These are phyloP conservation scores for Bursaphelenchus mucronatus DNA, from an alignment of 1,140 invertebrate genomes.

Conservation along the genomic window DNA sequence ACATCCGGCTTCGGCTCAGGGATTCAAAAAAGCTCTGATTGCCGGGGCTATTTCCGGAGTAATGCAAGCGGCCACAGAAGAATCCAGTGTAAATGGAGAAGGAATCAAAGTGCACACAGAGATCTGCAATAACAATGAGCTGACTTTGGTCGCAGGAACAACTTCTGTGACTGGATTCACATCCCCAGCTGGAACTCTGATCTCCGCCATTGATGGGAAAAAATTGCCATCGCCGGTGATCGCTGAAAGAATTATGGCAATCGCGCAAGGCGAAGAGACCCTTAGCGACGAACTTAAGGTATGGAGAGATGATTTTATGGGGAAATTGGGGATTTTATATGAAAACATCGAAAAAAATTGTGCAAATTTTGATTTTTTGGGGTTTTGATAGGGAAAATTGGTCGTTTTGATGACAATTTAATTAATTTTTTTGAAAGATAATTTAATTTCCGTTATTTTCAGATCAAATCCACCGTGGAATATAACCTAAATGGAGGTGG, in stretches of 20 bases:
- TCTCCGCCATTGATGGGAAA: constrained; percentile 34
- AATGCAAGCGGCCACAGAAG: constrained; percentile 29
- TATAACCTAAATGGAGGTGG: constrained; percentile 40
- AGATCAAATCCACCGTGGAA: constrained; percentile 32
- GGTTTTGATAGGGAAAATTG: constrained; percentile 7
- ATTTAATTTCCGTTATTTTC: constrained; percentile 19
- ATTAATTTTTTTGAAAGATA: constrained; percentile 25
- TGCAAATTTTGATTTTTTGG: too few relatives aligned
- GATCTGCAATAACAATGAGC: constrained; percentile 24
- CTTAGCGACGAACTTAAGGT: constrained; percentile 8
- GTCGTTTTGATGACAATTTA: constrained; percentile 23
- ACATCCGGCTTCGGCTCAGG: constrained; percentile 33
- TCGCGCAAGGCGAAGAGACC: constrained; percentile 7
- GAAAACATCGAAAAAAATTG: too few relatives aligned
- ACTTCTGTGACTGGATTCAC: constrained; percentile 34
- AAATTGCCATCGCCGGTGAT: constrained; percentile 42
- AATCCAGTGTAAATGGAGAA: constrained; percentile 44
- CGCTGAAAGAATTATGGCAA: constrained; percentile 34
- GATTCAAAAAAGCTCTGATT: constrained; percentile 36
- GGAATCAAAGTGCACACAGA: constrained; percentile 29
- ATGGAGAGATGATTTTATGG: constrained; percentile 5
- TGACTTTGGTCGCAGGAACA: constrained; percentile 24
- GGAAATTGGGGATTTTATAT: constrained; percentile 32
- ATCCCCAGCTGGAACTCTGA: constrained; percentile 44
- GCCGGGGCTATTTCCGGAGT: constrained; percentile 39